Evolutionary conservation across 37 sponge, comb jelly and placozoan species (phyloP), one percentile per base, ranked within the genome.

Genomic region (Eunapius fragilis): DNA sequence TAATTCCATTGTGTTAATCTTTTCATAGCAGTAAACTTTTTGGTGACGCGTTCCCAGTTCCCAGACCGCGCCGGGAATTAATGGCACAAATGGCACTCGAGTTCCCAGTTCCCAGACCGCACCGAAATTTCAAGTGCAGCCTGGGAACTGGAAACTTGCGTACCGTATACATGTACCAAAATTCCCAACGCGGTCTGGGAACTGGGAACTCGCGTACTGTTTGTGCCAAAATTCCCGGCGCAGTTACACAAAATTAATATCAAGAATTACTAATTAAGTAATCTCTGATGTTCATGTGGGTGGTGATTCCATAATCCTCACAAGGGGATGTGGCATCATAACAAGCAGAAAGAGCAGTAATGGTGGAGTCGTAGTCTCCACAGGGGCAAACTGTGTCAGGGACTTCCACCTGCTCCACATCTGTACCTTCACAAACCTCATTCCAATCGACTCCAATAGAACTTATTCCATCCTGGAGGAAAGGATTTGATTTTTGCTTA

Each of bases 241-340:
- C 58, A 58, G 14, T 58, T 58, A 58, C 58, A 58, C 58, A 58
- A 17, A 58, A 58, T 19, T 12, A 58, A 58, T 58, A 58, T 58
- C 58, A 58, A 58, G 58, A 12, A 58, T 58, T 12, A 58, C 58
- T 58, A 58, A 58, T 58, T 58, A 58, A 58, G 58, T 58, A 77
- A 35, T 31, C 27, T n/a, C 78, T 37, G 27, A 34, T 47, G 26
- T 35, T 25, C 10, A 77, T 77, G 77, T 76, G 37, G 27, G 78
- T 77, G 78, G 34, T 11, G 37, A 77, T 77, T 37, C 78, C 78
- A 31, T 71, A 81, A 58, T 58, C 58, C 58, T 58, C 58, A 58
- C 19, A 58, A 58, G 58, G 58, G 58, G 58, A 58, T 17, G 58
- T 58, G 58, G 14, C 58, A 58, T 58, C 58, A 58, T 17, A 58